Evolutionary conservation across 2,113 vertebrate species (phyloP).

Genomic region (Vulpes vulpes): DNA sequence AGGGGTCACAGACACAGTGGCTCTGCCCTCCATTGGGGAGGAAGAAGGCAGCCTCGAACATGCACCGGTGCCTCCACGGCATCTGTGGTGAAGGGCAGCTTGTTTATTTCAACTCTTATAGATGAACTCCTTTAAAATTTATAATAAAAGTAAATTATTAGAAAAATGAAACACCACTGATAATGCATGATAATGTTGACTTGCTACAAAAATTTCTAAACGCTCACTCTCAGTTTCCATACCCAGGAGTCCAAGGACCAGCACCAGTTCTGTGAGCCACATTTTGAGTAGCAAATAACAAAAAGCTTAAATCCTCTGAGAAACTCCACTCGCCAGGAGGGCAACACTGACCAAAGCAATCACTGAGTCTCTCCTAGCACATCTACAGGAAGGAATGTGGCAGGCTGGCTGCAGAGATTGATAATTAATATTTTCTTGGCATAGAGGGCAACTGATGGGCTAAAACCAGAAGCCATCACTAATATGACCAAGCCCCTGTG

Average conservation of each 20-base stretch:
- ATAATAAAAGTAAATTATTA: not conserved
- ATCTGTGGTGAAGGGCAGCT: not conserved
- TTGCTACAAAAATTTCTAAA: not conserved
- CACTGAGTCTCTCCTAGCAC: not conserved
- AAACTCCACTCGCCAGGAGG: not conserved
- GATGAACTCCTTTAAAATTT: not conserved
- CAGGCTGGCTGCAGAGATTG: not conserved
- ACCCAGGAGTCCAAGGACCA: not conserved
- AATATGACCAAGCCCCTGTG: not conserved
- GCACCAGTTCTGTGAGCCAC: not conserved
- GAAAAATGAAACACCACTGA: not conserved
- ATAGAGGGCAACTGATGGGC: not conserved
- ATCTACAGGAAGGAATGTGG: not conserved
- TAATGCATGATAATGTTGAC: not conserved
- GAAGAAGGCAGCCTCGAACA: not conserved
- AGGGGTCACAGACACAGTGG: accelerated
- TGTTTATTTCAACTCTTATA: not conserved
- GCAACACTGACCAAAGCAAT: not conserved
- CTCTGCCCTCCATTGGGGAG: accelerated
- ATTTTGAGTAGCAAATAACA: not conserved
- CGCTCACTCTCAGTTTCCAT: not conserved
- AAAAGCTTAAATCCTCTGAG: not conserved
- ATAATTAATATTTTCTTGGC: not conserved
- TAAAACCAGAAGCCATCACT: not conserved
- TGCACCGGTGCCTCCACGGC: no score